These are phyloP conservation scores for Syrphus vitripennis DNA, from an alignment of 2,888 invertebrate species.

Conservation along the genomic window DNA sequence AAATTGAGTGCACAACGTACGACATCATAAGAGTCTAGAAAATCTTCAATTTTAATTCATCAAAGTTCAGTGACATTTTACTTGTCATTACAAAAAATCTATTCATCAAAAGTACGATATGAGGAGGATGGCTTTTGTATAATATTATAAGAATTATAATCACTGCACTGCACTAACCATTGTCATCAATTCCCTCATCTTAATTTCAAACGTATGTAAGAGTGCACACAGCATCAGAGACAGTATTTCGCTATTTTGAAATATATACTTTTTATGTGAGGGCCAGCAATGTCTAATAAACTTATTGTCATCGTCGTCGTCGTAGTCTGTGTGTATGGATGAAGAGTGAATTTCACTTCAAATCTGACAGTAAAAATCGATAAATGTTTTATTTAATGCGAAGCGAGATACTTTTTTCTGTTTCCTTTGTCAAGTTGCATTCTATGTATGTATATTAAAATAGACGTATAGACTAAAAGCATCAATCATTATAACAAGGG, in stretches of 20 bases:
- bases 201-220: not conserved
- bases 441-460: too few relatives aligned
- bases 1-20: not conserved
- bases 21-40: not conserved
- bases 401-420: not conserved
- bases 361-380: constrained; percentile 7
- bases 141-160: not conserved
- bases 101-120: not conserved
- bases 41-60: not conserved
- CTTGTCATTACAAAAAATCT: not conserved
- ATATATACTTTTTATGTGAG: not conserved
- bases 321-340: not conserved
- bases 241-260: not conserved
- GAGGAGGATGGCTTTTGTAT: not conserved
- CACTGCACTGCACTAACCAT: not conserved
- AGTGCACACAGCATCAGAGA: not conserved
- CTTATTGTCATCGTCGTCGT: not conserved
- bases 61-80: constrained; percentile 9
- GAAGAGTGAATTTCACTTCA: constrained; percentile 3
- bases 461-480: too few relatives aligned
- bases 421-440: not conserved
- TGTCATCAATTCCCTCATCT: constrained; percentile 23
- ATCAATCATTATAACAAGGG: not conserved
- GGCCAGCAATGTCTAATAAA: not conserved
- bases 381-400: not conserved